Evolutionary conservation across 2,113 vertebrate species (phyloP).

Genomic region (Platysternon megacephalum): DNA sequence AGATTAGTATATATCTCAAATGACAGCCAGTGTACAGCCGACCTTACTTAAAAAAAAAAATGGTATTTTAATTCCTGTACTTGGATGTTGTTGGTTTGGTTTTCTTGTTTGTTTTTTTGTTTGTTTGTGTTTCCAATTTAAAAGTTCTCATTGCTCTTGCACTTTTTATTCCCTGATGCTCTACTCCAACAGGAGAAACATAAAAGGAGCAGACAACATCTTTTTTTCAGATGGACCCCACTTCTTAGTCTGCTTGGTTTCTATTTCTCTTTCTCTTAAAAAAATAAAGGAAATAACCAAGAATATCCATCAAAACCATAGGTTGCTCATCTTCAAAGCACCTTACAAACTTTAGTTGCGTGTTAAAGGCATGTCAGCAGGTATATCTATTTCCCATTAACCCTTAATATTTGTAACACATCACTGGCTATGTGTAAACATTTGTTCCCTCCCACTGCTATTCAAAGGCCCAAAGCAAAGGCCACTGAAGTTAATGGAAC

Average conservation of each 20-base stretch:
- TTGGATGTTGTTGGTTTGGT: constrained; percentile 40
- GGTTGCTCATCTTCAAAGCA: not conserved
- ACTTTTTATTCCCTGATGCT: constrained; percentile 66
- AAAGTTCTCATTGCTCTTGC: constrained; percentile 49
- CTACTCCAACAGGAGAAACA: constrained; percentile 51
- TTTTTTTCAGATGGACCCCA: constrained; percentile 34
- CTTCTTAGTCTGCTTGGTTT: constrained; percentile 38
- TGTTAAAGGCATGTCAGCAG: not conserved
- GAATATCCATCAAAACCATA: constrained; percentile 47
- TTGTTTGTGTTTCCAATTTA: constrained; percentile 70
- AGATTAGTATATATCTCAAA: constrained; percentile 27
- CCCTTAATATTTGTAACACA: not conserved
- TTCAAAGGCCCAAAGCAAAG: not conserved
- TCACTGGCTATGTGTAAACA: not conserved
- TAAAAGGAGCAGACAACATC: constrained; percentile 52
- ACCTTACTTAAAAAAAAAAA: constrained; percentile 53
- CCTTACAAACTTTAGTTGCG: not conserved
- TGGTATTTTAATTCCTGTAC: not conserved
- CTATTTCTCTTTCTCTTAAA: constrained; percentile 43
- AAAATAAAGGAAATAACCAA: constrained; percentile 21
- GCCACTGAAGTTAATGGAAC: not conserved
- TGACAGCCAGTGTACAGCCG: constrained; percentile 32
- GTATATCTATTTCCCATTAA: not conserved
- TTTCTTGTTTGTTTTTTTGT: constrained; percentile 7
- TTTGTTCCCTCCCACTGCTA: not conserved